These are phyloP conservation scores for Trachelipus rathkii DNA, from an alignment of 1,140 invertebrate species.

Conservation along the genomic window DNA sequence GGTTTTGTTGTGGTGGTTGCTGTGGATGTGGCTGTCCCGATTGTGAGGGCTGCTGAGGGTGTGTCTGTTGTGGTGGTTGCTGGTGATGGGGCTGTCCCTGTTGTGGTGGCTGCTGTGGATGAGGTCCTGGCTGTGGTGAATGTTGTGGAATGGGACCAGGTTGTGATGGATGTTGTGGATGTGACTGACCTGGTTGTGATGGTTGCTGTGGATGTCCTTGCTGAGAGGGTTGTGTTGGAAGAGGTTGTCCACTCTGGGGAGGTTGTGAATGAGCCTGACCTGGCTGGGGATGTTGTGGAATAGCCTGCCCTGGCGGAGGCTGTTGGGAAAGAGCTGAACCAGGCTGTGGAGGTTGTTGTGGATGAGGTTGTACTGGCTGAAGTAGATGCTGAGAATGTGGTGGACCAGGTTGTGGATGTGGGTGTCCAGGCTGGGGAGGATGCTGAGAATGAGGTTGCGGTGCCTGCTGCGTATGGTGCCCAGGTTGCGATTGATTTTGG, in stretches of 20 bases:
- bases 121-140: background rate
- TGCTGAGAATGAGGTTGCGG: background rate
- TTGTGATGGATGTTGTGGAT: conserved; percentile 3
- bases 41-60: background rate
- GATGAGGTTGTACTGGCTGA: no score
- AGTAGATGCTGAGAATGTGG: no score
- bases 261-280: background rate
- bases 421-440: background rate
- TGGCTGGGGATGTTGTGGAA: conserved; percentile 18
- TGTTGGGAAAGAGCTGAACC: background rate
- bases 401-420: no score
- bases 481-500: background rate
- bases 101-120: conserved; percentile 16
- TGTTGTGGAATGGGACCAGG: conserved; percentile 17
- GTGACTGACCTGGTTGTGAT: conserved; percentile 12
- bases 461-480: conserved; percentile 1
- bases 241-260: conserved; percentile 19
- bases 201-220: conserved; percentile 12
- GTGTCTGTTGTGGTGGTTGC: background rate
- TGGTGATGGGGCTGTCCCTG: conserved; percentile 11
- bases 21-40: no score
- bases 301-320: conserved; percentile 12
- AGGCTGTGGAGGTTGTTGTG: no score
- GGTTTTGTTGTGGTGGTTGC: no score
- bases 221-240: background rate